Evolutionary conservation across 2,888 invertebrate species (phyloP), one percentile per base, ranked within the genome.

Genomic region (Protula sp.): DNA sequence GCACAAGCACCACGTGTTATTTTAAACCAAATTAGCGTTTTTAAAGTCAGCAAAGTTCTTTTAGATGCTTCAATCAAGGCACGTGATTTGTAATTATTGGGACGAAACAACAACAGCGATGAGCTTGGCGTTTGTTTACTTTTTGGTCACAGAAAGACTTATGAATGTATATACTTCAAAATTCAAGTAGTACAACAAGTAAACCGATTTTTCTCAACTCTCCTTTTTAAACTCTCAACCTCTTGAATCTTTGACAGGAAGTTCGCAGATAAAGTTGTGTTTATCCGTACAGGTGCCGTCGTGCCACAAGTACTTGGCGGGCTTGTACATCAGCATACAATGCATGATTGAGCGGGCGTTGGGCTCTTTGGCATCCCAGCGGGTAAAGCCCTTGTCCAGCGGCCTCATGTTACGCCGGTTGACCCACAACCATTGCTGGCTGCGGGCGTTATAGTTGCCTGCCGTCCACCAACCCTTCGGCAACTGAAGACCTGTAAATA

Each of bases 351-450:
- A 65, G 24, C 66, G 58, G 51, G 72, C 70, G 54, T 73, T 67
- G 0, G 76, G 74, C 60, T 72, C 71, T 4, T 69, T 70, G 14
- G 67, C 67, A 1, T 72, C 72, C 76, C 76, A 76, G 61, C 72
- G 71, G 22, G 70, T 67, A 64, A 67, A 74, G 28, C 24, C 65
- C 63, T n/a, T 14, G 9, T n/a, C n/a, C 5, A 50, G 14, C 0
- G 62, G 71, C 53, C 63, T 63, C 24, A 69, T 67, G 52, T 67
- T 62, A 19, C 66, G 61, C 47, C 68, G 65, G 0, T 68, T 70
- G 2, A 71, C 69, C 76, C 76, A 76, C 72, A 75, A 74, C 76
- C 76, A 76, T 55, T 70, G 67, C 57, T 70, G 71, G 45, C 67
- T 72, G 48, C 69, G 70, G 22, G 66, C 61, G 24, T 71, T 57